A percentile compares a stretch with the other conserved stretches of the same genome.
phyloP scores from a whole-genome alignment of 2,888 invertebrate species.

The Steromphala cineraria region DNA sequence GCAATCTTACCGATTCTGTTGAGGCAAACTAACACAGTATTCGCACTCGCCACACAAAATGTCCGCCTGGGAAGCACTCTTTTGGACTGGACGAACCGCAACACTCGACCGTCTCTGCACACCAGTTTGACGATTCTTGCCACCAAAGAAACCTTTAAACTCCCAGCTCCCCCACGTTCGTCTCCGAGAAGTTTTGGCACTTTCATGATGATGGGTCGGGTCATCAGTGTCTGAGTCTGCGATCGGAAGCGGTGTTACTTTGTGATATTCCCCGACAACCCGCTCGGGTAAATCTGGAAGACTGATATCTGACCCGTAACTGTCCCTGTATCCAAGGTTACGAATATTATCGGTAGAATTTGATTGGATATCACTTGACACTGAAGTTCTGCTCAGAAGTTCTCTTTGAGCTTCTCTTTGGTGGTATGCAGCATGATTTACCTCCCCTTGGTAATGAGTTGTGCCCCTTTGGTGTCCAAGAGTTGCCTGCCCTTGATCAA shows the following conservation, averaged over 20 bases:
- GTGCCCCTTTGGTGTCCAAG: no score
- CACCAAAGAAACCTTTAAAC: not conserved
- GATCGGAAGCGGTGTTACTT: not conserved
- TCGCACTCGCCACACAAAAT: slow-evolving; percentile 8
- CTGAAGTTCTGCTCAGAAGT: no score
- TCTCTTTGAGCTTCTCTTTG: no score
- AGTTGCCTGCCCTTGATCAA: no score
- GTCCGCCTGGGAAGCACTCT: not conserved
- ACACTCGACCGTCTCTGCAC: slow-evolving; percentile 7
- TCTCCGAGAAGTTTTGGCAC: not conserved
- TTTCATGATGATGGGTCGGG: not conserved
- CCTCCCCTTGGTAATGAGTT: no score
- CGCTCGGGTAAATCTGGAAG: not conserved
- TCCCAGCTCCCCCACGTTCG: not conserved
- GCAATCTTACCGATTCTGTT: not conserved
- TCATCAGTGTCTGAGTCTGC: not conserved
- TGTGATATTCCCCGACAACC: not conserved
- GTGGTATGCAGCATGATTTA: no score
- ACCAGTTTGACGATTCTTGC: not conserved
- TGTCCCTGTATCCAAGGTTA: not conserved
- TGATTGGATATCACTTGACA: not conserved
- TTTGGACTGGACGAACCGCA: not conserved
- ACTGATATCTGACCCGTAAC: not conserved
- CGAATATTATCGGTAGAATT: not conserved
- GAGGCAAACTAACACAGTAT: slow-evolving; percentile 1